A percentile compares a stretch with the other conserved stretches of the same genome.
These are phyloP conservation scores for Hylaea fasciaria DNA, from an alignment of 2,888 invertebrate species.

Conservation along the genomic window DNA sequence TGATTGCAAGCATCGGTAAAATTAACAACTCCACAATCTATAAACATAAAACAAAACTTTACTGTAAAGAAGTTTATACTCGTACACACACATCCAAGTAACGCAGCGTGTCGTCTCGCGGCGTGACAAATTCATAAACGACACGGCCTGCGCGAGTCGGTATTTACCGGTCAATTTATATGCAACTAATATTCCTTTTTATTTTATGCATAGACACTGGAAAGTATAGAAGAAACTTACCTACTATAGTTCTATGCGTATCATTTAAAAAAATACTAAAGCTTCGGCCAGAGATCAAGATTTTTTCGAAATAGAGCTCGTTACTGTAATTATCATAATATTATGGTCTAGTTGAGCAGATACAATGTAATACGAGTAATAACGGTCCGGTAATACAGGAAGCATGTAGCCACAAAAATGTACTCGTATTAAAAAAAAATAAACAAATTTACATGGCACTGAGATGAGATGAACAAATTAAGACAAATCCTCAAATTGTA, in stretches of 20 bases:
- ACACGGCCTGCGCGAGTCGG: conserved; percentile 35
- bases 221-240: conserved; percentile 27
- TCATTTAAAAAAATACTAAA: too few relatives aligned
- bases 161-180: conserved; percentile 57
- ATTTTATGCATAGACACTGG: conserved; percentile 32
- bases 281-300: too few relatives aligned
- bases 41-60: conserved; percentile 20
- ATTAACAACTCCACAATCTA: background rate
- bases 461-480: conserved; percentile 12
- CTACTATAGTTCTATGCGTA: too few relatives aligned
- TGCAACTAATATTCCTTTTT: conserved; percentile 53
- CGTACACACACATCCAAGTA: conserved; percentile 38
- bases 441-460: background rate
- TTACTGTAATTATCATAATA: too few relatives aligned
- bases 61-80: conserved; percentile 27
- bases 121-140: conserved; percentile 60
- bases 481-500: conserved; percentile 14
- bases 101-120: conserved; percentile 55
- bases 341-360: too few relatives aligned
- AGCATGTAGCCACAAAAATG: background rate
- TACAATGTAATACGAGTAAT: too few relatives aligned
- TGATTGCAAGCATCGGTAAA: background rate
- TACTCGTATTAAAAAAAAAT: background rate
- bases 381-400: too few relatives aligned
- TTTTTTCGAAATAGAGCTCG: too few relatives aligned